phyloP scores from a whole-genome alignment of 2,797 vertebrate genomes.

The Anableps anableps region DNA sequence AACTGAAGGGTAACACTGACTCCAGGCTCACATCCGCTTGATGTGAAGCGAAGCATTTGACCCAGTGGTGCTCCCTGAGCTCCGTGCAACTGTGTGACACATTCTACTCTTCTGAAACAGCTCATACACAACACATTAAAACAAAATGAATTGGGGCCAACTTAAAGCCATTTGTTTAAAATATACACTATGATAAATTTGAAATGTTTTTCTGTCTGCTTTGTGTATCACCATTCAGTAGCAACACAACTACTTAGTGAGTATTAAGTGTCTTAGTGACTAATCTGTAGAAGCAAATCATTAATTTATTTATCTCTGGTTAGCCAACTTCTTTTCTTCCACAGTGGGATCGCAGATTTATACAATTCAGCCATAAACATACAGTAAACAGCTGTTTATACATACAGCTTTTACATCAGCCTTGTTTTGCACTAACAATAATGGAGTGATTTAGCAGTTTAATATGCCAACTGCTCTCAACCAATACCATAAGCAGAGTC shows the following conservation, averaged over 20 bases:
- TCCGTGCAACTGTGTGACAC: conserved; percentile 16
- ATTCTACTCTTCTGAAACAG: conserved; percentile 17
- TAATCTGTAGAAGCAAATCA: neutral
- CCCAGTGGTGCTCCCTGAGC: conserved; percentile 31
- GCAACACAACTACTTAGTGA: neutral
- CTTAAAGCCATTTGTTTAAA: neutral
- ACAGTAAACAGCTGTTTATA: too few relatives aligned
- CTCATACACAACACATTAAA: neutral
- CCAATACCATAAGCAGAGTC: neutral
- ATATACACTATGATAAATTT: neutral
- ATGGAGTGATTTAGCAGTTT: neutral
- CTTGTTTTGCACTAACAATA: neutral
- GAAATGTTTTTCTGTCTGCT: neutral
- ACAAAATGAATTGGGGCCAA: neutral
- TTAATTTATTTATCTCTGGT: neutral
- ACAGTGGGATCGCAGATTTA: neutral
- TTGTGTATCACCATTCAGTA: neutral
- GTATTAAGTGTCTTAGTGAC: neutral
- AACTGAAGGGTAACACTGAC: conserved; percentile 52
- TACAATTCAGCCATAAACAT: neutral
- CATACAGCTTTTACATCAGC: neutral
- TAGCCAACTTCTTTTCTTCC: neutral
- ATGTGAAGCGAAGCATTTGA: conserved; percentile 56
- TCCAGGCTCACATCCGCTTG: conserved; percentile 39
- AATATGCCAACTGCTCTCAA: neutral